These are phyloP conservation scores for Leucopsar rothschildi DNA, from an alignment of 2,113 vertebrate species.

Conservation along the genomic window DNA sequence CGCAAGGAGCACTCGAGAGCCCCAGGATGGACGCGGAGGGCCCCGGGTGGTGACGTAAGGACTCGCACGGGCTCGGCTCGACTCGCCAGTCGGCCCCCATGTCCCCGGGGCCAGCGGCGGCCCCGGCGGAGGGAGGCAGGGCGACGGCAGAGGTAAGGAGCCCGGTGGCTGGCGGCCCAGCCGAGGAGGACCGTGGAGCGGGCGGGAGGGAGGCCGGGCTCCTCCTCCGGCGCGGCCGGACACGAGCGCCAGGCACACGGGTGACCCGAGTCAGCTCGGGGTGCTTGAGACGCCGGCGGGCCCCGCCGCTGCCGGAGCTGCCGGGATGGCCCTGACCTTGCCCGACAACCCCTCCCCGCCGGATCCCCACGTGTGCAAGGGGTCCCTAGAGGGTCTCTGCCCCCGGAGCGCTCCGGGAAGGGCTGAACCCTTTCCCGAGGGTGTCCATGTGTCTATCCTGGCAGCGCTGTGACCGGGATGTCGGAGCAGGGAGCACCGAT, in stretches of 20 bases:
- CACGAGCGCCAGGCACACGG: not conserved
- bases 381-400: not conserved
- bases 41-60: constrained; percentile 54
- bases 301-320: not conserved
- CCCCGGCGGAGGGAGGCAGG: constrained; percentile 49
- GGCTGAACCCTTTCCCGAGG: not conserved
- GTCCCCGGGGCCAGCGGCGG: constrained; percentile 50
- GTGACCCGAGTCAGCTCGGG: not conserved
- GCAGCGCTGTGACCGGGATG: not conserved
- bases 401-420: not conserved
- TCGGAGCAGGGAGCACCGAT: not conserved
- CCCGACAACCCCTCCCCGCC: not conserved
- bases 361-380: not conserved
- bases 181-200: not conserved
- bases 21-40: constrained; percentile 50
- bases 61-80: constrained; percentile 26
- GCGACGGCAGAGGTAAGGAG: constrained; percentile 32
- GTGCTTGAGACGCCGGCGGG: not conserved
- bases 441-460: constrained; percentile 15
- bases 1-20: constrained; percentile 57
- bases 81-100: constrained; percentile 46
- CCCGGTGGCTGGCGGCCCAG: not conserved
- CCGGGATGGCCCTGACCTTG: not conserved
- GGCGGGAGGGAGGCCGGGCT: not conserved
- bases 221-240: constrained; percentile 28